These are phyloP conservation scores for Rhinichthys klamathensis DNA, from an alignment of 2,113 vertebrate genomes.

Conservation along the genomic window DNA sequence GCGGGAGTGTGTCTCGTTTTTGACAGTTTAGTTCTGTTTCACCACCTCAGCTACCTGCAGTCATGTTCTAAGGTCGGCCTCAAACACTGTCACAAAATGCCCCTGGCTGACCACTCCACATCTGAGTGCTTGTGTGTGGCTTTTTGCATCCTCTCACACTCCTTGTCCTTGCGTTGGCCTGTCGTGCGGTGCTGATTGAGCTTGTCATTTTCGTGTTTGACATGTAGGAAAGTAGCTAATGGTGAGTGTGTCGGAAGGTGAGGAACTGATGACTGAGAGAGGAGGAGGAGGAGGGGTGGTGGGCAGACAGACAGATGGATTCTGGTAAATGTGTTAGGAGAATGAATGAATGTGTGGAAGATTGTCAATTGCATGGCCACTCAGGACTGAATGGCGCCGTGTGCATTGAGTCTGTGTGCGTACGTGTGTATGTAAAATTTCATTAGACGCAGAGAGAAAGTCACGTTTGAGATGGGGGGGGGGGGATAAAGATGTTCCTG, in stretches of 20 bases:
- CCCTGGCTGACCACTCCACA: neutral
- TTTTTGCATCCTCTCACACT: neutral
- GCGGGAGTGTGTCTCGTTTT: slow-evolving; percentile 17
- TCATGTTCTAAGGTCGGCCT: neutral
- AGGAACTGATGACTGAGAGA: slow-evolving; percentile 30
- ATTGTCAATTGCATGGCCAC: slow-evolving; percentile 4
- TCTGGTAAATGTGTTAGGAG: slow-evolving; percentile 40
- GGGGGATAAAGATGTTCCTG: neutral
- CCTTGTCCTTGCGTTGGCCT: neutral
- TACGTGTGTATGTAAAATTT: slow-evolving; percentile 1
- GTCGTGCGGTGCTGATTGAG: neutral
- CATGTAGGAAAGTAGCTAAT: slow-evolving; percentile 50
- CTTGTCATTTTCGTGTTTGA: slow-evolving; percentile 39
- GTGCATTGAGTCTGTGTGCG: neutral
- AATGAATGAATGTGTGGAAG: slow-evolving; percentile 25
- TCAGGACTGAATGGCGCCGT: slow-evolving; percentile 22
- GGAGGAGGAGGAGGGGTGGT: slow-evolving; percentile 2
- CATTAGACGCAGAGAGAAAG: neutral
- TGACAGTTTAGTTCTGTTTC: neutral
- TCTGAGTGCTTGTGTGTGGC: neutral
- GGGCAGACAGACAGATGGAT: neutral
- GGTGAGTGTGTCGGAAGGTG: slow-evolving; percentile 38
- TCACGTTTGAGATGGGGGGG: neutral
- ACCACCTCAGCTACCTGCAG: slow-evolving; percentile 17
- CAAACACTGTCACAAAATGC: neutral